Conservation (phyloP, 2,113 vertebrate species). For the Leptodactylus fuscus region DNA sequence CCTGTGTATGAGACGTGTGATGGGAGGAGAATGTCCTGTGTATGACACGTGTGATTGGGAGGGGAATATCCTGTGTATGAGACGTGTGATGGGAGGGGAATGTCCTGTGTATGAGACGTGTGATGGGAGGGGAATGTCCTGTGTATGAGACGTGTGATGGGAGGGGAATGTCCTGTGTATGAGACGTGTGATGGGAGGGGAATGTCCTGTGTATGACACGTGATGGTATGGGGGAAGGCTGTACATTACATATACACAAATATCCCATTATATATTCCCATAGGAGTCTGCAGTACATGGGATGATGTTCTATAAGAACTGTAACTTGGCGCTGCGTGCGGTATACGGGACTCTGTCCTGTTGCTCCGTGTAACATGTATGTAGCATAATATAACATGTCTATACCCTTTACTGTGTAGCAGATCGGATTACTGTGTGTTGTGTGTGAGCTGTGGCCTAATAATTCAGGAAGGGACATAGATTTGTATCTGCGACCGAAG, state of each 20-base stretch:
- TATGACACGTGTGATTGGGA: background rate
- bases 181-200: background rate
- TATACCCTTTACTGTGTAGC: background rate
- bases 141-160: background rate
- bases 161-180: background rate
- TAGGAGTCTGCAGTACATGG: background rate
- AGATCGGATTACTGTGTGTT: background rate
- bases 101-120: background rate
- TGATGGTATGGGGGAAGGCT: too few species aligned
- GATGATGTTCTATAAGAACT: too few species aligned
- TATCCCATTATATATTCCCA: too few species aligned
- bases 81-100: background rate
- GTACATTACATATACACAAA: too few species aligned
- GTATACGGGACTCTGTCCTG: too few species aligned
- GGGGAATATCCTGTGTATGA: background rate
- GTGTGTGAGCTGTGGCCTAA: background rate
- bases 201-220: too few species aligned
- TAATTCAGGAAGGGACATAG: conserved; percentile 63
- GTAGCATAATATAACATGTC: background rate
- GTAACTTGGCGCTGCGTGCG: background rate
- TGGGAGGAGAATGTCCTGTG: background rate
- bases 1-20: too few species aligned
- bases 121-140: background rate
- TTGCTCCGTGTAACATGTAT: background rate
- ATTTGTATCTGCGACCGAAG: conserved; percentile 55